Conservation (phyloP, 2,888 invertebrate genomes). For the Apodemia duryi region DNA sequence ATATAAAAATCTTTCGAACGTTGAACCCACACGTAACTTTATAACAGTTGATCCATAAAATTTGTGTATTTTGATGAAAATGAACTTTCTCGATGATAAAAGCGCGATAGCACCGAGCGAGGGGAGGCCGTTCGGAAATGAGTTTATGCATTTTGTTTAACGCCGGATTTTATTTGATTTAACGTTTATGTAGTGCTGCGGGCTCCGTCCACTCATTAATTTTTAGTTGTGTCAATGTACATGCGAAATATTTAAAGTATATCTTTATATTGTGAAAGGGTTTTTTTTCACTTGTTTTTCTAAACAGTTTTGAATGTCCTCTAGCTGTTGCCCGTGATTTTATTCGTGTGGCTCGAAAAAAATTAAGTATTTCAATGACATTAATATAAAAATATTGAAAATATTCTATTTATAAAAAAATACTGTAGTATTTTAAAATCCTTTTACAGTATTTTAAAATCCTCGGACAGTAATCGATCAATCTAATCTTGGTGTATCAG, state of each 20-base stretch:
- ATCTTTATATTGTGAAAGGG: background rate
- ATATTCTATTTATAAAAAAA: too few relatives aligned
- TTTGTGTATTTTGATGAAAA: constrained; percentile 65
- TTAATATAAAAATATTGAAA: too few relatives aligned
- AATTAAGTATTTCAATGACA: too few relatives aligned
- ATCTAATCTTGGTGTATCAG: too few relatives aligned
- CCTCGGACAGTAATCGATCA: too few relatives aligned
- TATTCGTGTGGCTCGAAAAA: too few relatives aligned
- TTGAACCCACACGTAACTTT: constrained; percentile 2
- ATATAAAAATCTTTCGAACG: background rate
- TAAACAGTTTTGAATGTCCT: background rate
- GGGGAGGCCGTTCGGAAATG: constrained; percentile 55
- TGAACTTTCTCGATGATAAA: constrained; percentile 62
- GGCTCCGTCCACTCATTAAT: constrained; percentile 24
- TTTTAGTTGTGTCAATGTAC: background rate
- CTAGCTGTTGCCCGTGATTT: too few relatives aligned
- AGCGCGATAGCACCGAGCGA: constrained; percentile 47
- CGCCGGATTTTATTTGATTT: constrained; percentile 62
- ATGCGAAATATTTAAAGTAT: background rate
- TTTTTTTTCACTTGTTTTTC: background rate
- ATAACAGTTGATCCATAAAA: constrained; percentile 25
- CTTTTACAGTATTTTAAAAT: too few relatives aligned
- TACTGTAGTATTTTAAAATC: too few relatives aligned
- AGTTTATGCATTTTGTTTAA: constrained; percentile 61
- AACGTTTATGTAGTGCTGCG: constrained; percentile 45